Base-by-base conservation (phyloP, 2,113 vertebrate species). In the Limnothrissa miodon region DNA sequence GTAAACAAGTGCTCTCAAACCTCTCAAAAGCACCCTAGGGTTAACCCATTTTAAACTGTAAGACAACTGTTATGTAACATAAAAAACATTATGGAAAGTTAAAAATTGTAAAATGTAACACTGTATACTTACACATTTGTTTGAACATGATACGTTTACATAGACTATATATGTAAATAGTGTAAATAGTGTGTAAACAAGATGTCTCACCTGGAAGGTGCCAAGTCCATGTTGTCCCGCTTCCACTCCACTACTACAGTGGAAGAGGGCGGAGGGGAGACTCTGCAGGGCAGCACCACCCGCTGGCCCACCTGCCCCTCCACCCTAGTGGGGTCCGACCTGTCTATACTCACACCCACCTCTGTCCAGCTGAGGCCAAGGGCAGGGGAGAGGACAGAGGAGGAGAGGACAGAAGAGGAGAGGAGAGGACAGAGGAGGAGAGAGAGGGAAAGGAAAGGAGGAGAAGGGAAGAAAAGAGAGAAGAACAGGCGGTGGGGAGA, bases 201-300 rank as follows among this genome's bases (percentile, higher is more conserved):
- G 11, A 5, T 3, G 39, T 53, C 46, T 83, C 74, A 99, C 98
- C 97, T 98, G 91, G 86, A 87, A 44, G 94, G 93, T 0, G 93
- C 94, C 79, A 99, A 25, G 0, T 91, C 90, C n/a, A 1, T 45
- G 5, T 96, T 92, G 0, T 98, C 96, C 89, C 95, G 95, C 85
- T 93, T 94, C 98, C 98, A 99, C 84, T 95, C 94, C 59, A 95
- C 93, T 2, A 82, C 87, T 33, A 95, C 85, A 0, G 91, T 93
- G 1, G 87, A 92, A 29, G 95, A 94, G 4, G 89, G 42, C 0
- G 87, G 91, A 0, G 93, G 93, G 46, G 82, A 91, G 81, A 91
- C 92, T 42, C 93, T 94, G 90, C 98, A 99, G 81, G 95, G 92
- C 87, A 99, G 92, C 70, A 95, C 95, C 5, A 96, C 92, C 0